These are phyloP conservation scores for Rapana venosa DNA, from an alignment of 2,888 invertebrate genomes.

Conservation along the genomic window DNA sequence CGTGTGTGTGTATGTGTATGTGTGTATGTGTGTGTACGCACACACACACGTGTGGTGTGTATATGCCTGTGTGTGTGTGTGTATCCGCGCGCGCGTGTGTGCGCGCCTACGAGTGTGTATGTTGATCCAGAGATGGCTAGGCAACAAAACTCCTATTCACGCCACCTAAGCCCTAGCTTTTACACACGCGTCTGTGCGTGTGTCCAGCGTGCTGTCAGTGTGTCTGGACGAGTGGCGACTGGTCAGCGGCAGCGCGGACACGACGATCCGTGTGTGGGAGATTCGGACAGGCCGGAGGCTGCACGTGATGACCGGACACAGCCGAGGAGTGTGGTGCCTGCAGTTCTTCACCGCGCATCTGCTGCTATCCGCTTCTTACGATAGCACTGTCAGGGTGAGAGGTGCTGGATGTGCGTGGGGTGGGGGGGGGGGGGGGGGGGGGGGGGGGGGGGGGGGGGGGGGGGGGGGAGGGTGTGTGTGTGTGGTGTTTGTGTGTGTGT, in stretches of 20 bases:
- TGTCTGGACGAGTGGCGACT: slow-evolving; percentile 65
- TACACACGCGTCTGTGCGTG: neutral
- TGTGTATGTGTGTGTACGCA: neutral
- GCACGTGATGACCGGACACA: slow-evolving; percentile 72
- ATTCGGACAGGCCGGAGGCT: slow-evolving; percentile 62
- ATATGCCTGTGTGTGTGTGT: neutral
- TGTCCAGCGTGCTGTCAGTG: slow-evolving; percentile 68
- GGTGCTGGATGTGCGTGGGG: too few relatives aligned
- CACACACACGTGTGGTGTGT: neutral
- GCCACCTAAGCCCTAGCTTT: neutral
- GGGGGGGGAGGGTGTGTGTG: neutral
- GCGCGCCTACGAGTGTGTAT: neutral
- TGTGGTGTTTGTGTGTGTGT: neutral
- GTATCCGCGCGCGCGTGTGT: neutral
- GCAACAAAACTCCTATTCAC: neutral
- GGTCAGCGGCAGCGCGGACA: slow-evolving; percentile 73
- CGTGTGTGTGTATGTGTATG: neutral
- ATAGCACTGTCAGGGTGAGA: slow-evolving; percentile 71
- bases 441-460: neutral
- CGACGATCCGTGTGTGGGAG: slow-evolving; percentile 71
- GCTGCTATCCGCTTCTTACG: slow-evolving; percentile 73
- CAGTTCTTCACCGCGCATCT: slow-evolving; percentile 73
- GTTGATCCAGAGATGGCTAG: neutral
- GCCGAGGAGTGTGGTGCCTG: slow-evolving; percentile 73
- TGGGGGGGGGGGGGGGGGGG: neutral